These are phyloP conservation scores for Homarus gammarus DNA, from an alignment of 2,888 invertebrate genomes.

Conservation along the genomic window DNA sequence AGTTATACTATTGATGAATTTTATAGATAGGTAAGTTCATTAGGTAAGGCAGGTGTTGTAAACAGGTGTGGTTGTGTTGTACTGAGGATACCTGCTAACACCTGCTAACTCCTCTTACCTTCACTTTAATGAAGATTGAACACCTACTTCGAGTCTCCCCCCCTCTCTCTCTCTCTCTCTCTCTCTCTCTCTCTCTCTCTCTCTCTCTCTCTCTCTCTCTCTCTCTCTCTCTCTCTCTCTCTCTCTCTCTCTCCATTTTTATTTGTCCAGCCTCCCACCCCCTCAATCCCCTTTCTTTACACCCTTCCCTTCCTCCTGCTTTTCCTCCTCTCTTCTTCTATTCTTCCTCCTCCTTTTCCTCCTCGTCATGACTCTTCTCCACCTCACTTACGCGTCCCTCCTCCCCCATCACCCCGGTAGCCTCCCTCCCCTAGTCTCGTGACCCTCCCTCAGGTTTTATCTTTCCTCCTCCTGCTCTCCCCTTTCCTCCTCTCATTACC, in stretches of 20 bases:
- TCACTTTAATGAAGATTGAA: too few species aligned
- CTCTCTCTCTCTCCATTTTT: slow-evolving; percentile 14
- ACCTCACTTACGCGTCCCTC: too few species aligned
- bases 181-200: not conserved
- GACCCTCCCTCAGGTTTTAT: not conserved
- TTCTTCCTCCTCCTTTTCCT: slow-evolving; percentile 7
- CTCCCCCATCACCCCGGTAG: too few species aligned
- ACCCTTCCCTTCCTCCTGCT: not conserved
- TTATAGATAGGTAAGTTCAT: too few species aligned
- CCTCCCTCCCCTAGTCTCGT: too few species aligned
- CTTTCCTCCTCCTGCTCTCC: slow-evolving; percentile 14
- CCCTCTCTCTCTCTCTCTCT: not conserved
- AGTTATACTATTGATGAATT: too few species aligned
- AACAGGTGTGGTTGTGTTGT: too few species aligned
- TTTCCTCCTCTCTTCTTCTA: not conserved
- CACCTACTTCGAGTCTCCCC: not conserved
- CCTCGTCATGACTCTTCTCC: too few species aligned
- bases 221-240: not conserved
- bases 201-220: not conserved
- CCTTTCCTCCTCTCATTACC: too few species aligned
- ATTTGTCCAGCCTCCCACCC: too few species aligned
- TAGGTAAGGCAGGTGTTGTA: too few species aligned
- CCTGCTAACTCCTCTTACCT: not conserved
- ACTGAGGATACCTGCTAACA: not conserved
- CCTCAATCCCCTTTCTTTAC: not conserved